Base-by-base conservation (phyloP, 1,140 invertebrate genomes). In the Drosophila obscura region DNA sequence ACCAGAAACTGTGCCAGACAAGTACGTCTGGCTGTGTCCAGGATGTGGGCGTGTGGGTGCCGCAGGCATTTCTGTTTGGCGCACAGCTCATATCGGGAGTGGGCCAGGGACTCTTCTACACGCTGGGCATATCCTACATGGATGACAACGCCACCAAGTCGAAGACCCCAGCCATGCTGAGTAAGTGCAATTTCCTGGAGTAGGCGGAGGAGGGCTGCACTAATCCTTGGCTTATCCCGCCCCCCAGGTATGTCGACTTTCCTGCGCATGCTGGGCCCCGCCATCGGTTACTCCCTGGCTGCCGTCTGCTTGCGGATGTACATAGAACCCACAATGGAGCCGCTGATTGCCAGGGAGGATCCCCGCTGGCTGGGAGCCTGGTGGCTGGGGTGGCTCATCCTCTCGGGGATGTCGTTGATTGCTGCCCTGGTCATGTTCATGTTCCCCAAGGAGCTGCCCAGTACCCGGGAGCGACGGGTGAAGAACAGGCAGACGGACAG, bases 341-440 rank as follows among this genome's bases (percentile, higher is more conserved):
- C 95, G 1, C 94, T 93, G 0, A 96, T 96, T 22, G 93, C 91
- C 6, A 94, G 92, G 8, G 92, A 93, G 64, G 95, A 96, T 92
- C 95, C 95, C 1, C 92, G 95, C 67, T 96, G 95, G 95, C 72
- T 96, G 19, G 96, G 96, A 2, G 95, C 95, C n/a, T 96, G 95
- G 95, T 96, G 95, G 96, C 67, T 96, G n/a, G 96, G 96, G 22
- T 96, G 93, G 95, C 93, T 96, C 22, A 92, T 96, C n/a, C 90
- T 95, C 39, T 95, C 94, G 2, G 81, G 92, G 1, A 68, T 94
- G 0, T 92, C 95, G 0, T 92, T 95, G 9, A 7, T 95, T 3
- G 94, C 94, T 39, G 93, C 94, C 0, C 90, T 93, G 13, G 72
- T 95, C 2, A 92, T 95, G 31, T 93, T 94, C 0, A 89, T 95